Evolutionary conservation across 1,140 invertebrate species (phyloP).

Genomic region (Neodiprion fabricii): DNA sequence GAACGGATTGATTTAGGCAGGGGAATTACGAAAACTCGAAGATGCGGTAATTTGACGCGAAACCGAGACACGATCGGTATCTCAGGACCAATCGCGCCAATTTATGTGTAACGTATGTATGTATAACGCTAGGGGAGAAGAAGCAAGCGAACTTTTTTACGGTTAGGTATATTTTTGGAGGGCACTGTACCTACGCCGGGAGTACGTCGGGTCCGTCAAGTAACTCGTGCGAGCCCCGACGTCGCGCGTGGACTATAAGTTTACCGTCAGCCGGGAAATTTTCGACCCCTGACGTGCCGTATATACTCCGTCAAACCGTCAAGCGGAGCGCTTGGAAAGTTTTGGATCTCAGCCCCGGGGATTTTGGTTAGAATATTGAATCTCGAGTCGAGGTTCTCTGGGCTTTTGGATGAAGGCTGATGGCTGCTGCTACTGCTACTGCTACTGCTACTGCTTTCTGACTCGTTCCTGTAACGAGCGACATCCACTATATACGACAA

Average conservation of each 20-base stretch:
- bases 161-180: not conserved
- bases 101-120: no score
- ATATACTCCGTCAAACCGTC: slow-evolving; percentile 31
- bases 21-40: no score
- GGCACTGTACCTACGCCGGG: slow-evolving; percentile 15
- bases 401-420: slow-evolving; percentile 5
- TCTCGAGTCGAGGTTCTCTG: slow-evolving; percentile 55
- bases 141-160: no score
- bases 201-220: slow-evolving; percentile 53
- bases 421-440: slow-evolving; percentile 4
- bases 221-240: slow-evolving; percentile 39
- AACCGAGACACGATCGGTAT: no score
- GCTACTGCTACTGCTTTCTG: not conserved
- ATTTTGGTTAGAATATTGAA: slow-evolving; percentile 64
- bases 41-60: no score
- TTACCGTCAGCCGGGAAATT: slow-evolving; percentile 43
- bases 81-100: no score
- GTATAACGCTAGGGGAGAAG: no score
- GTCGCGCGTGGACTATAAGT: slow-evolving; percentile 52
- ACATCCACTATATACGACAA: not conserved
- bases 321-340: slow-evolving; percentile 49
- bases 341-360: slow-evolving; percentile 55
- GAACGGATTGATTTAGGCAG: no score
- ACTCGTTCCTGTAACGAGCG: not conserved
- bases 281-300: slow-evolving; percentile 4